Base-by-base conservation (phyloP, 37 sponge, comb jelly and placozoan species). In the Bolinopsis microptera region DNA sequence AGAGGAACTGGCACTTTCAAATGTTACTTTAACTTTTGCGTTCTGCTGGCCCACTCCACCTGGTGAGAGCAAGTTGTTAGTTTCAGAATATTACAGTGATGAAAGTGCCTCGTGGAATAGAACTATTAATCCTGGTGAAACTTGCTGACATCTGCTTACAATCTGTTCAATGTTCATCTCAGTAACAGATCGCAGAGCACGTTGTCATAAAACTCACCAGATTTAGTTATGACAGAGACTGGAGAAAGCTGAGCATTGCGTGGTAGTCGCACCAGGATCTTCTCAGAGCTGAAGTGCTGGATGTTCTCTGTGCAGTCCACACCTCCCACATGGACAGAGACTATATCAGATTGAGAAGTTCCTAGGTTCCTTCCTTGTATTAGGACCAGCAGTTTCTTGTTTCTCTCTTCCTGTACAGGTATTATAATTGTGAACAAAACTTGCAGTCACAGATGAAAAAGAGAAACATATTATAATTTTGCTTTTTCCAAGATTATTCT, bases 351-450 rank as follows among this genome's bases (percentile, higher is more conserved):
- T 8, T 16, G 82, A 34, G 31, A 80, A 2, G 5, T 33, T 33
- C 82, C 82, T 8, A 80, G 37, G 37, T 80, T 80, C 1, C 82
- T 34, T 34, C 82, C 82, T 35, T 80, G 82, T 9, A 80, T 34
- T 9, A 80, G 38, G 16, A 80, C 82, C 34, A 80, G 82, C 35
- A 35, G 38, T 22, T 18, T 80, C 22, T 80, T 80, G 31, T 33
- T 35, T 72, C 25, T 5, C 18, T 24, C 31, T 24, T 72, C 75
- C 18, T n/a, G 75, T 13, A 67, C 13, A 21, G 68, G 68, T 21
- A 22, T 67, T 13, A 21, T 67, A 67, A 22, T 67, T 67, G 21
- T 21, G 68, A 67, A 67, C 18, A 13, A 67, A 22, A 21, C 21
- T 22, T 21, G 21, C 21, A 67, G 68, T 67, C 18, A 22, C 68